A percentile compares a stretch with the other conserved stretches of the same genome.
Evolutionary conservation across 2,888 invertebrate species (phyloP).

Genomic region (Calameuta filiformis): DNA sequence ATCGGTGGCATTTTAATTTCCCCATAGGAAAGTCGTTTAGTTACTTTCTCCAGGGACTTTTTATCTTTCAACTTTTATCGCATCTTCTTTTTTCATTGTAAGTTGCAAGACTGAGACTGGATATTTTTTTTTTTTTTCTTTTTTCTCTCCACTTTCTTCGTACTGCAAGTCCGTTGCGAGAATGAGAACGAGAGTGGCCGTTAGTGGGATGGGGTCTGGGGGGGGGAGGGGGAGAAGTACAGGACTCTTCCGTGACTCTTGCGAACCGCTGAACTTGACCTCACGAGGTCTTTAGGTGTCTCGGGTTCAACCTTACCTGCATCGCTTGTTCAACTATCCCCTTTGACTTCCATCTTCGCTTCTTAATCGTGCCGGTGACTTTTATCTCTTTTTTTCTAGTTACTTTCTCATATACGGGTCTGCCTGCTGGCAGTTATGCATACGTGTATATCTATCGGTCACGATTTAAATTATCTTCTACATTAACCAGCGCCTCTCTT

Average conservation of each 20-base stretch:
- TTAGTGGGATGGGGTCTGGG: neutral
- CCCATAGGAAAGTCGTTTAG: neutral
- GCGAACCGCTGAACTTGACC: constrained; percentile 20
- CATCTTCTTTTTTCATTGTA: neutral
- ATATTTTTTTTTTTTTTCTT: neutral
- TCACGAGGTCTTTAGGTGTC: neutral
- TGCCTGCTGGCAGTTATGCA: neutral
- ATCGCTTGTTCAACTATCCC: constrained; percentile 12
- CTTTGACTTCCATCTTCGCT: neutral
- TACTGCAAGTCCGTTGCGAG: neutral
- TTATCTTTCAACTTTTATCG: neutral
- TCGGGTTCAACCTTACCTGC: constrained; percentile 14
- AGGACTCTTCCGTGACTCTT: constrained; percentile 6
- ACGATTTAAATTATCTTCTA: constrained; percentile 26
- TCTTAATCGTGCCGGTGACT: neutral
- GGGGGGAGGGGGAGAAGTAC: neutral
- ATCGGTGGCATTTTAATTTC: neutral
- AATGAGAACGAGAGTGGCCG: neutral
- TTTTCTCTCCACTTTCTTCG: neutral
- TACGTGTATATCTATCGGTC: constrained; percentile 5
- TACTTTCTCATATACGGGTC: neutral
- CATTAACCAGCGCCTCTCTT: constrained; percentile 16
- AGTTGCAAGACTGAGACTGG: neutral
- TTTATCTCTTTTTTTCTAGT: neutral
- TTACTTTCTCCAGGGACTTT: neutral